phyloP scores from a whole-genome alignment of 92 coral and sea anemone genomes.

The Diadumene lineata region DNA sequence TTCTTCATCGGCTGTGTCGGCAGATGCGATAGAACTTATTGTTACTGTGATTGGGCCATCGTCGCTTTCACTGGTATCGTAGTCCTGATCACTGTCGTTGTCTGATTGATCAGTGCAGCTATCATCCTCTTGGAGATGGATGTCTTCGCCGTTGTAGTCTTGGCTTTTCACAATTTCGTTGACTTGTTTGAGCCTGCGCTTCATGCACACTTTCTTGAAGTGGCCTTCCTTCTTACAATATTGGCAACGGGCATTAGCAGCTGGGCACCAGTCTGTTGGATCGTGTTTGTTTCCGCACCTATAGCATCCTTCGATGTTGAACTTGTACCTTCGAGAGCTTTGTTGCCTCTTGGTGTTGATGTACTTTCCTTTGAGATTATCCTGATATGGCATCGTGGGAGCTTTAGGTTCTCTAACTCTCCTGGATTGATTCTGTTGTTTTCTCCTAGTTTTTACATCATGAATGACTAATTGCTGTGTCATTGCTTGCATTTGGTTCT shows the following conservation, averaged over 20 bases:
- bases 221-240: slow-evolving; percentile 40
- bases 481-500: slow-evolving; percentile 42
- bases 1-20: slow-evolving; percentile 21
- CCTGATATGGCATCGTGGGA: background rate
- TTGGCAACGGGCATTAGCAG: slow-evolving; percentile 32
- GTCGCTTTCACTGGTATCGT: slow-evolving; percentile 21
- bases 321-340: slow-evolving; percentile 27
- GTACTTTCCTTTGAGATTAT: background rate
- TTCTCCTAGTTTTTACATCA: slow-evolving; percentile 2
- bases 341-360: background rate
- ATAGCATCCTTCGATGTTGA: slow-evolving; percentile 37
- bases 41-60: slow-evolving; percentile 31
- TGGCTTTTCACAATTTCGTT: slow-evolving; percentile 40
- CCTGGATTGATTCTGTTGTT: slow-evolving; percentile 25
- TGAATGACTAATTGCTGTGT: slow-evolving; percentile 37
- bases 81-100: slow-evolving; percentile 16
- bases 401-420: slow-evolving; percentile 24
- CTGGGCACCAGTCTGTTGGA: slow-evolving; percentile 41
- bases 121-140: slow-evolving; percentile 28
- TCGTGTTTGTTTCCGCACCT: slow-evolving; percentile 42
- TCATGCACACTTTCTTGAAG: slow-evolving; percentile 42
- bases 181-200: slow-evolving; percentile 20
- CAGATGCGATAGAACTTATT: slow-evolving; percentile 28
- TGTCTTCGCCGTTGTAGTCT: slow-evolving; percentile 44
- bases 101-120: background rate